These are phyloP conservation scores for Rousettus leschenaultii DNA, from an alignment of 2,113 vertebrate species.

Conservation along the genomic window DNA sequence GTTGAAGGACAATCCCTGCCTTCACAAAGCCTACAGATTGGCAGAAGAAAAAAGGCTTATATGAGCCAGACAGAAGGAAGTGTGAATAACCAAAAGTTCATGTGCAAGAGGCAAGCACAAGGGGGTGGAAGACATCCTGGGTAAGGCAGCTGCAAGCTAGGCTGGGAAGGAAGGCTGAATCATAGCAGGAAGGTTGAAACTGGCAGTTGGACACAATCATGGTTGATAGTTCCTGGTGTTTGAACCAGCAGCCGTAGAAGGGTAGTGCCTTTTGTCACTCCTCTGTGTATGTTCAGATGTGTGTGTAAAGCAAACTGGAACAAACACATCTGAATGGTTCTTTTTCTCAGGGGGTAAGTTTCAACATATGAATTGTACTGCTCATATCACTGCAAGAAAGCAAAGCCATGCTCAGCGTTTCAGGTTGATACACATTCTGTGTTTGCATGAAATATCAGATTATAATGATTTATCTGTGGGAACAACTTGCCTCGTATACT, in stretches of 20 bases:
- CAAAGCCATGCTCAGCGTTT: not conserved
- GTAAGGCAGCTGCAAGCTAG: not conserved
- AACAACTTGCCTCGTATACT: not conserved
- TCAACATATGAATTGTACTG: not conserved
- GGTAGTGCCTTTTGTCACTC: not conserved
- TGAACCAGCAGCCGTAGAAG: not conserved
- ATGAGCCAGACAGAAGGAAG: not conserved
- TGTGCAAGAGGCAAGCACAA: not conserved
- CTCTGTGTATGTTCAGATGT: not conserved
- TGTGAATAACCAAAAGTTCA: not conserved
- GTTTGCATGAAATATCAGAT: not conserved
- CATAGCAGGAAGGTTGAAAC: not conserved
- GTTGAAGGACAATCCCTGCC: not conserved
- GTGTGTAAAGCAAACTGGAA: not conserved
- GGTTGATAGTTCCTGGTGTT: not conserved
- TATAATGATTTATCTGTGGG: not conserved
- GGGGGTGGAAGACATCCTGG: not conserved
- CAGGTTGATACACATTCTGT: not conserved
- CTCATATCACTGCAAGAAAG: not conserved
- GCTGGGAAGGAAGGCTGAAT: not conserved
- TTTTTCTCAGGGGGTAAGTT: not conserved
- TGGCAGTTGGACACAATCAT: not conserved
- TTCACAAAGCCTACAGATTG: not conserved
- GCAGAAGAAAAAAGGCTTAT: not conserved
- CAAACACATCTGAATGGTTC: not conserved